Percentiles rank a stretch among this genome's conserved stretches.
phyloP scores from a whole-genome alignment of 2,797 vertebrate species.

The Enteromius thamalakanensis region DNA sequence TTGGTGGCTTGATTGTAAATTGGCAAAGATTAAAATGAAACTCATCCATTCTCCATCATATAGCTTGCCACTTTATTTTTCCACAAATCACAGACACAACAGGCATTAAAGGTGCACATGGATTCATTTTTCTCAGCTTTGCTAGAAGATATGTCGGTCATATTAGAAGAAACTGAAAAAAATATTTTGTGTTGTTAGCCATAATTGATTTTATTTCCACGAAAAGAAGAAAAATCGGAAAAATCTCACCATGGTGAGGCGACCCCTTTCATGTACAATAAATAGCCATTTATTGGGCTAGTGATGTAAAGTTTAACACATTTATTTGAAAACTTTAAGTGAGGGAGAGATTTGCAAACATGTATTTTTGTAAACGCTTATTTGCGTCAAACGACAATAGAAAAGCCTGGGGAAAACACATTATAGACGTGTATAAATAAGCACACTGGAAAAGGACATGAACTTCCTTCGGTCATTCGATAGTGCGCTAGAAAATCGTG shows the following conservation, averaged over 20 bases:
- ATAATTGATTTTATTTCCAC: background rate
- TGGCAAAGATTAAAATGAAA: slow-evolving; percentile 68
- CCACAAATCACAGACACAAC: background rate
- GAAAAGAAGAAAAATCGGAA: background rate
- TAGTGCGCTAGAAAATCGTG: background rate
- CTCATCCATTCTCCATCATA: slow-evolving; percentile 34
- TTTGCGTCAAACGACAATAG: too few relatives aligned
- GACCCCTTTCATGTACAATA: background rate
- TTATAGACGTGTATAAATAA: background rate
- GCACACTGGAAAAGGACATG: background rate
- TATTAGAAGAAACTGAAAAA: background rate
- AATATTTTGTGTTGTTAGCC: too few relatives aligned
- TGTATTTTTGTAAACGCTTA: background rate
- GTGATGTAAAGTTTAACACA: background rate
- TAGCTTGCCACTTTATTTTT: slow-evolving; percentile 40
- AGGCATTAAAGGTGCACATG: background rate
- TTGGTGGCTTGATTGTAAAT: slow-evolving; percentile 70
- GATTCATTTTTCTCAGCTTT: background rate
- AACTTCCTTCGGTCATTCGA: background rate
- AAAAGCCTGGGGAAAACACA: background rate
- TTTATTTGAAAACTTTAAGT: background rate
- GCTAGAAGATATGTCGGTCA: background rate
- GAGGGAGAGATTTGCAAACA: background rate
- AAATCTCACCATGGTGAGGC: background rate
- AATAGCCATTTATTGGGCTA: background rate